Percentiles rank a stretch among this genome's conserved stretches.
Conservation (phyloP, 2,113 vertebrate species). For the Toxotes chatareus region DNA sequence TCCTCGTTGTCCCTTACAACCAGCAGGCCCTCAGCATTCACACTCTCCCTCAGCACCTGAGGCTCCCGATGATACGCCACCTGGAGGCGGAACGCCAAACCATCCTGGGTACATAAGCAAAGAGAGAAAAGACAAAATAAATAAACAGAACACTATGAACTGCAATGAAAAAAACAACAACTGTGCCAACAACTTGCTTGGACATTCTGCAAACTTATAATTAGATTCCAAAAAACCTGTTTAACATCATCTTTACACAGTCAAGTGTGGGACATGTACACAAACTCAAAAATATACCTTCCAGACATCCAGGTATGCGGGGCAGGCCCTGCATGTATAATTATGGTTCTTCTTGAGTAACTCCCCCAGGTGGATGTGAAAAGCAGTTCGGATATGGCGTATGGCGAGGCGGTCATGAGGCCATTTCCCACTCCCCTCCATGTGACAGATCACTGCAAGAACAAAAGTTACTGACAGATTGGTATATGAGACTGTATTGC, state of each 20-base stretch:
- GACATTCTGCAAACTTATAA: neutral
- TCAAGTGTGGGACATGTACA: neutral
- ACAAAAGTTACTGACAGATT: neutral
- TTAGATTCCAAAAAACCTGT: neutral
- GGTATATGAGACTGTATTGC: neutral
- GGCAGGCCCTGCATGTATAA: conserved; percentile 84
- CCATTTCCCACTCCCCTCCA: conserved; percentile 99
- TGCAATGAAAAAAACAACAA: neutral
- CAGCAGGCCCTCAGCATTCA: conserved; percentile 89
- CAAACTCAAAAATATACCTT: conserved; percentile 75
- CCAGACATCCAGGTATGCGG: conserved; percentile 90
- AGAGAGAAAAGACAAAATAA: neutral
- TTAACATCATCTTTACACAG: neutral
- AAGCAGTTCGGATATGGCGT: conserved; percentile 91
- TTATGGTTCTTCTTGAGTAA: conserved; percentile 87
- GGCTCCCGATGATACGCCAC: conserved; percentile 95
- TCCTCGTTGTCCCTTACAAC: conserved; percentile 89
- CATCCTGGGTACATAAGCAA: conserved; percentile 83
- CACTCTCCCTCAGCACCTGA: conserved; percentile 89
- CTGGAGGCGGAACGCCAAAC: conserved; percentile 91
- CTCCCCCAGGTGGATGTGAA: conserved; percentile 91
- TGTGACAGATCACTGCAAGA: conserved; percentile 92
- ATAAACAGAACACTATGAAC: neutral
- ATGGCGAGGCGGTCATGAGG: conserved; percentile 91
- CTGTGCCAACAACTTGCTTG: neutral